Evolutionary conservation across 2,888 invertebrate species (phyloP), one percentile per base, ranked within the genome.

Genomic region (Achlya flavicornis): DNA sequence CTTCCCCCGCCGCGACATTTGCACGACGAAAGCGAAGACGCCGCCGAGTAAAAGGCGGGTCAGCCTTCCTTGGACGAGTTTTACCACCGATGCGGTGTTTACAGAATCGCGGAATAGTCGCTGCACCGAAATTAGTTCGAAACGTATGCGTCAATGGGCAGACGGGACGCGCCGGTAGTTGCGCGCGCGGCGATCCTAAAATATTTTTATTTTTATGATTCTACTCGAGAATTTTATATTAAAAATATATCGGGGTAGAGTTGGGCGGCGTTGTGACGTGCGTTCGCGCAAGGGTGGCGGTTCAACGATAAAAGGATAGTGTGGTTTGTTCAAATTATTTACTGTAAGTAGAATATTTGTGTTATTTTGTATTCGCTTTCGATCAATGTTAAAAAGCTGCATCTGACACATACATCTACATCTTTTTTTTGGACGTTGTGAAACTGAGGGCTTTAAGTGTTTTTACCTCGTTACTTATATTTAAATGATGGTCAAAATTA

Each of bases 81-180:
- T 86, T 83, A 81, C 79, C 83, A 75, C 85, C 86, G 80, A 81
- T 80, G 85, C 74, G 85, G 81, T 93, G 93, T 93, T 93, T 93
- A 93, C 93, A 92, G 92, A 92, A 93, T 84, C 90, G 88, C 87
- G 93, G 92, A 92, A 92, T 92, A 90, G 88, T 82, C 85, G 89
- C 89, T 92, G 92, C 92, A 93, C 91, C 91, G 90, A 91, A 92
- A 90, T 93, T 93, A 93, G 93, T 93, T 85, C 77, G 88, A 90
- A 91, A 88, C 89, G 90, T 87, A 90, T 92, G 92, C 92, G 93
- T 92, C 93, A 93, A 92, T 91, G 92, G 84, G 81, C 83, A 87
- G 90, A 83, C 90, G 91, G 80, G 76, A 84, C 80, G 79, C 71
- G 78, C 81, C 79, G 73, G 78, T 78, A 76, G 81, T 78, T 79